Evolutionary conservation across 2,888 invertebrate genomes (phyloP).

Genomic region (Habrosyne pyritoides): DNA sequence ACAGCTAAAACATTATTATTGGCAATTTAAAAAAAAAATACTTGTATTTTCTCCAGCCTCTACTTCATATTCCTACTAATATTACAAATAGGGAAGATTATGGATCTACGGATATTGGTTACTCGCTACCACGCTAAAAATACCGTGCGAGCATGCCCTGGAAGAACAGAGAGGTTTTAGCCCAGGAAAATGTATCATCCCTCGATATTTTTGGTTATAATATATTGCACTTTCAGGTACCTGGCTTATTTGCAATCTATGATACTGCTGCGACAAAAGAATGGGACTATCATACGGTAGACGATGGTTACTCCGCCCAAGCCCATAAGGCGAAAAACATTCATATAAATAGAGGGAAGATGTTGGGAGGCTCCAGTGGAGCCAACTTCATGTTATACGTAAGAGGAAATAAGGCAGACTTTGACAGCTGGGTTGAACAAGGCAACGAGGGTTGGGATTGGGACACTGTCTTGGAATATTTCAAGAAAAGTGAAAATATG

Average conservation of each 20-base stretch:
- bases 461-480: constrained; percentile 39
- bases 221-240: no score
- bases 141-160: no score
- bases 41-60: no score
- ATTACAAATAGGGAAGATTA: no score
- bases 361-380: constrained; percentile 85
- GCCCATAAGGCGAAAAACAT: constrained; percentile 32
- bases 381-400: constrained; percentile 86
- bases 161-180: no score
- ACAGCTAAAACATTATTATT: no score
- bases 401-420: constrained; percentile 85
- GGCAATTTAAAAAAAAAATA: no score
- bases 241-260: constrained; percentile 24
- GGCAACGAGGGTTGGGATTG: constrained; percentile 82
- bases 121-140: no score
- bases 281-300: constrained; percentile 32
- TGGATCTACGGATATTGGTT: no score
- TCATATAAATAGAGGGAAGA: constrained; percentile 83
- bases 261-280: constrained; percentile 18
- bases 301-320: constrained; percentile 40
- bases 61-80: no score
- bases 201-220: no score
- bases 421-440: constrained; percentile 84
- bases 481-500: constrained; percentile 42
- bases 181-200: no score